These are phyloP conservation scores for Drosophila mayaguana DNA, from an alignment of 2,888 invertebrate genomes.

Conservation along the genomic window DNA sequence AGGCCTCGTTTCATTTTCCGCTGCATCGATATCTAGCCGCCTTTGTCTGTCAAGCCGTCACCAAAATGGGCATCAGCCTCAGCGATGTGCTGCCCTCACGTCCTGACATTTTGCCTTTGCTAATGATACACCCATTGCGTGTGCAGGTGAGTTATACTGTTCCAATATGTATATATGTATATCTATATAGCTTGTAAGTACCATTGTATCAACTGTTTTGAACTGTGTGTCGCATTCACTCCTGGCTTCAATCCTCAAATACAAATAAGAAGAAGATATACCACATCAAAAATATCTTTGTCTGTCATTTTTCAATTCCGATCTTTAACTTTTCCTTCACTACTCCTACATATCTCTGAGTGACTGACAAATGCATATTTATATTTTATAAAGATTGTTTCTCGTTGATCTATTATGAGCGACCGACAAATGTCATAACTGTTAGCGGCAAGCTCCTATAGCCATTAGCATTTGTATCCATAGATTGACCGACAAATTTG, in stretches of 20 bases:
- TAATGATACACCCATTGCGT: slow-evolving; percentile 96
- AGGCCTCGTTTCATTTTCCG: slow-evolving; percentile 98
- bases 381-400: too few relatives aligned
- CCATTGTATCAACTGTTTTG: background rate
- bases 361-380: too few relatives aligned
- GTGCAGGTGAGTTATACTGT: slow-evolving; percentile 91
- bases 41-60: slow-evolving; percentile 93
- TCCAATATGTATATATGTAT: background rate
- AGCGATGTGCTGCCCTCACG: slow-evolving; percentile 92
- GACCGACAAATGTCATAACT: too few relatives aligned
- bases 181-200: background rate
- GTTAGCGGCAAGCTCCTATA: too few relatives aligned
- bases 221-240: background rate
- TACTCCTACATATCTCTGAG: too few relatives aligned
- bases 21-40: slow-evolving; percentile 97
- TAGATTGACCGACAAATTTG: too few relatives aligned
- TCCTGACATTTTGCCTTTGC: slow-evolving; percentile 90
- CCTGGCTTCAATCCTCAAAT: background rate
- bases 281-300: background rate
- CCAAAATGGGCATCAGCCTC: slow-evolving; percentile 91
- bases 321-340: too few relatives aligned
- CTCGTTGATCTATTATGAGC: too few relatives aligned
- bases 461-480: too few relatives aligned
- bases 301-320: background rate
- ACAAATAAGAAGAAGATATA: background rate